Evolutionary conservation across 2,888 invertebrate genomes (phyloP).

Genomic region (Diploptera punctata): DNA sequence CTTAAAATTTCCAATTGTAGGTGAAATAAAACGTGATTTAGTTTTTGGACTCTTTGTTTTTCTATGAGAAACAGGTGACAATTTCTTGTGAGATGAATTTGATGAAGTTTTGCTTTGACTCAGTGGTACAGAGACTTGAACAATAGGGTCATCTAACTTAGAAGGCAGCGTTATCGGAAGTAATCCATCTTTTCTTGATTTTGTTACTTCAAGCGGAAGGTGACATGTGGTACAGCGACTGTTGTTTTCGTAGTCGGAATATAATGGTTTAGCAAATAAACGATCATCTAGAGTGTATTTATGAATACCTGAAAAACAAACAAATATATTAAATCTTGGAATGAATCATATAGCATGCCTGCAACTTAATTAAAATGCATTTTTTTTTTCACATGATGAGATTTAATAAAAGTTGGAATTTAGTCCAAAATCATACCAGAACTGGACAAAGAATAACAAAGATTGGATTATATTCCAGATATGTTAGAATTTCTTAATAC

Average conservation of each 20-base stretch:
- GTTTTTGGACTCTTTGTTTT: background rate
- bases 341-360: background rate
- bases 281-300: conserved; percentile 13
- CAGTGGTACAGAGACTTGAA: background rate
- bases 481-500: too few species aligned
- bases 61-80: background rate
- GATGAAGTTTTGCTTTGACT: background rate
- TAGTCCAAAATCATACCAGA: too few species aligned
- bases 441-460: too few species aligned
- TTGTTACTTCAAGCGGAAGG: background rate
- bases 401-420: too few species aligned
- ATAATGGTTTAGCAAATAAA: background rate
- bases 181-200: background rate
- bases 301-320: conserved; percentile 11
- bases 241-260: background rate
- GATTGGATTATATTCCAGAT: too few species aligned
- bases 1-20: background rate
- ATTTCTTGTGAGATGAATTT: background rate
- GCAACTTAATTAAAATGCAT: too few species aligned
- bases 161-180: background rate
- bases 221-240: conserved; percentile 1
- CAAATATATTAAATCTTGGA: background rate
- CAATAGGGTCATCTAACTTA: background rate
- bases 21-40: background rate
- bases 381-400: too few species aligned